Percentiles rank a stretch among this genome's conserved stretches.
phyloP scores from a whole-genome alignment of 2,113 vertebrate species.

The Labrus mixtus region DNA sequence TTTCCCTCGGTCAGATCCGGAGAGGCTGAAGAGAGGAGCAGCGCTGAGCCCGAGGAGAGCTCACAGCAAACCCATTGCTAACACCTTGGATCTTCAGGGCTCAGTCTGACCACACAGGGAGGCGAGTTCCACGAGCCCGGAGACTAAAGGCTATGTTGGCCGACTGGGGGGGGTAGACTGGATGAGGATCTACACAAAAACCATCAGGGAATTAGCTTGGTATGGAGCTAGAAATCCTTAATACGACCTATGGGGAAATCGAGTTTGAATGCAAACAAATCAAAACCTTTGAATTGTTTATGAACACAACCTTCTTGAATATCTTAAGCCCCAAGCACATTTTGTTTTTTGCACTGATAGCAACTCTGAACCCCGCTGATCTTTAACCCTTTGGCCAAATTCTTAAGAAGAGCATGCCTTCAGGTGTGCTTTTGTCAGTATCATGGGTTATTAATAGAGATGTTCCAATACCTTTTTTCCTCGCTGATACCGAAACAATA shows the following conservation, averaged over 20 bases:
- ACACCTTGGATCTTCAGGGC: constrained; percentile 65
- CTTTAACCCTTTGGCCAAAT: constrained; percentile 17
- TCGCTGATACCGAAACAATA: no score
- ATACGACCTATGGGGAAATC: not conserved
- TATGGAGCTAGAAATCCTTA: not conserved
- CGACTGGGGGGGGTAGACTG: constrained; percentile 16
- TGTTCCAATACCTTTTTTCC: no score
- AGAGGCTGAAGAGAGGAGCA: constrained; percentile 45
- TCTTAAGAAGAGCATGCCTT: not conserved
- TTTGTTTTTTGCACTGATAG: not conserved
- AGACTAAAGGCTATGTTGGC: constrained; percentile 45
- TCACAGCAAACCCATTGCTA: constrained; percentile 63
- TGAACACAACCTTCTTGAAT: constrained; percentile 1
- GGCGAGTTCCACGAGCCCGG: constrained; percentile 18
- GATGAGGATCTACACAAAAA: not conserved
- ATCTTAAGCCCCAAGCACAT: not conserved
- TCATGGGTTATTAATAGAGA: no score
- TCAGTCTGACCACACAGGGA: constrained; percentile 56
- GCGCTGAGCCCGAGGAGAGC: constrained; percentile 50
- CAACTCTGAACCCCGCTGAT: not conserved
- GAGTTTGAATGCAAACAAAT: not conserved
- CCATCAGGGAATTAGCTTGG: not conserved
- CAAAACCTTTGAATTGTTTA: not conserved
- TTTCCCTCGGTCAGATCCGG: constrained; percentile 43
- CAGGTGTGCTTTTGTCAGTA: not conserved